These are phyloP conservation scores for Trissolcus japonicus DNA, from an alignment of 2,888 invertebrate genomes.

Conservation along the genomic window DNA sequence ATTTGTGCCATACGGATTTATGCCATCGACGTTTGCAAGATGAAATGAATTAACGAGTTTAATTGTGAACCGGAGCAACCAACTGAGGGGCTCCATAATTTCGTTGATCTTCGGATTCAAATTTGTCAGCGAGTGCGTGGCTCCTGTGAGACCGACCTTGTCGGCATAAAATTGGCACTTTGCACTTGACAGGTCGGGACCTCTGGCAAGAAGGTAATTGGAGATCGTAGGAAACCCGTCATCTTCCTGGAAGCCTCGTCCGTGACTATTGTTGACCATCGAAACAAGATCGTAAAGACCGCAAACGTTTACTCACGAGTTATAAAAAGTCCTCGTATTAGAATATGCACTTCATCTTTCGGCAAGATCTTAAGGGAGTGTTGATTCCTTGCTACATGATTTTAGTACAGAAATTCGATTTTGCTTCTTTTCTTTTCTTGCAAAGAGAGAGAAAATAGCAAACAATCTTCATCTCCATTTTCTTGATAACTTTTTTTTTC, in stretches of 20 bases:
- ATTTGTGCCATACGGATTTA: slow-evolving; percentile 10
- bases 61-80: no score
- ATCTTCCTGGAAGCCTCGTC: slow-evolving; percentile 32
- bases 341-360: no score
- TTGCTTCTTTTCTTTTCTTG: no score
- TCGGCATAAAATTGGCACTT: slow-evolving; percentile 32
- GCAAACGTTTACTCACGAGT: slow-evolving; percentile 25
- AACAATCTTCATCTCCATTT: slow-evolving; percentile 19
- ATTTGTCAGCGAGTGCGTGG: no score
- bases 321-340: neutral
- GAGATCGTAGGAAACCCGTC: slow-evolving; percentile 42
- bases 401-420: no score
- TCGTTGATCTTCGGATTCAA: no score
- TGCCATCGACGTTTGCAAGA: slow-evolving; percentile 9
- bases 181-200: slow-evolving; percentile 31
- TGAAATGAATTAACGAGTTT: no score
- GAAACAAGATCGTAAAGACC: slow-evolving; percentile 41
- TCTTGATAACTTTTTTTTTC: slow-evolving; percentile 53
- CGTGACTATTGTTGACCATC: slow-evolving; percentile 22
- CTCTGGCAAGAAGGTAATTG: slow-evolving; percentile 38
- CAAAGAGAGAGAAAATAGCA: no score
- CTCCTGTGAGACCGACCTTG: slow-evolving; percentile 21
- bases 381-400: neutral
- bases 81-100: slow-evolving; percentile 6
- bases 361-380: no score